Evolutionary conservation across 2,888 invertebrate genomes (phyloP).

Genomic region (Cryptocheilus praepositus): DNA sequence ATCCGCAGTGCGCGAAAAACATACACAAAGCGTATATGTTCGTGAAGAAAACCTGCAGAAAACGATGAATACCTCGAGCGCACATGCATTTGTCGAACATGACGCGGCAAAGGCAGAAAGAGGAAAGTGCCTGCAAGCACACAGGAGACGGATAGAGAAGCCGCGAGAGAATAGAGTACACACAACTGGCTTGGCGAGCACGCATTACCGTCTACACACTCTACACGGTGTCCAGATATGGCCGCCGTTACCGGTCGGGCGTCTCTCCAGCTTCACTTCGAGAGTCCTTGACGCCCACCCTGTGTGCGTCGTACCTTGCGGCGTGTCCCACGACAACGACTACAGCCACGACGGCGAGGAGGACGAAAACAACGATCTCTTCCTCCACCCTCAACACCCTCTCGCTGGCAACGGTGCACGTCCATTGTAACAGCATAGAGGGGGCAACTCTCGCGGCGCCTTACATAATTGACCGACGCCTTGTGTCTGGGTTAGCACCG

Average conservation of each 20-base stretch:
- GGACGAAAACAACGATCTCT: constrained; percentile 23
- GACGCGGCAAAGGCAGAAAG: background rate
- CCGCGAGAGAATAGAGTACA: too few relatives aligned
- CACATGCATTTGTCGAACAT: too few relatives aligned
- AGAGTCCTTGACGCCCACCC: constrained; percentile 71
- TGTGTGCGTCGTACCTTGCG: constrained; percentile 45
- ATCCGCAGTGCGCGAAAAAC: too few relatives aligned
- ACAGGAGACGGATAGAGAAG: too few relatives aligned
- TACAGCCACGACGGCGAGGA: constrained; percentile 11
- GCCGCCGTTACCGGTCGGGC: constrained; percentile 63
- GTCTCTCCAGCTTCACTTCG: constrained; percentile 47
- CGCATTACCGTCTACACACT: constrained; percentile 13
- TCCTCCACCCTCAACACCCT: constrained; percentile 23
- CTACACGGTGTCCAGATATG: constrained; percentile 65
- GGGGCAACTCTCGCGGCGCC: constrained; percentile 44
- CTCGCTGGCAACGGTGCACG: constrained; percentile 17
- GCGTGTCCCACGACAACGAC: constrained; percentile 43
- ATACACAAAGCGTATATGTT: too few relatives aligned
- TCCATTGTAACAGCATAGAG: constrained; percentile 36
- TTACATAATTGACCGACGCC: constrained; percentile 53
- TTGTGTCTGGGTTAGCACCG: constrained; percentile 3
- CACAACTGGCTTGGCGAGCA: constrained; percentile 22
- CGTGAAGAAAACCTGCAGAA: too few relatives aligned
- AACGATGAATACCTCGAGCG: too few relatives aligned
- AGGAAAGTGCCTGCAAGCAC: background rate